Evolutionary conservation across 2,113 vertebrate genomes (phyloP).

Genomic region (Eretmochelys imbricata): DNA sequence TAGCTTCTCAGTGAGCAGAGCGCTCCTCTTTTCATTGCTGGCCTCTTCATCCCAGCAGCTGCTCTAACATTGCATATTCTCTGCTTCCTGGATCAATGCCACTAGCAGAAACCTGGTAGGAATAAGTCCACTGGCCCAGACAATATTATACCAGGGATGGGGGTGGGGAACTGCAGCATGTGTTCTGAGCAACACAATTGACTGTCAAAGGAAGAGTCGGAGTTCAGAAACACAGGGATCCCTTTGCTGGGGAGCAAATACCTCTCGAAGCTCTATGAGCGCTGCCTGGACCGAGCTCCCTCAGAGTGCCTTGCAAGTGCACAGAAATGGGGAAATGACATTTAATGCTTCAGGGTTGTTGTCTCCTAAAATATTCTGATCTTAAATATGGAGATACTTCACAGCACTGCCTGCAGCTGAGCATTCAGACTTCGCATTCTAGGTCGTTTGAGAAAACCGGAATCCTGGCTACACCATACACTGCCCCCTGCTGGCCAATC

Average conservation of each 20-base stretch:
- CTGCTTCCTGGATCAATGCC: neutral
- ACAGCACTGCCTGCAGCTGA: neutral
- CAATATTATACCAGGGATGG: neutral
- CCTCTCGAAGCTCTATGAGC: fast-evolving
- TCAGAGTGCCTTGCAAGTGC: neutral
- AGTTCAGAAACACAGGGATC: too few relatives aligned
- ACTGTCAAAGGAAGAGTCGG: neutral
- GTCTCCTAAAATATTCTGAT: neutral
- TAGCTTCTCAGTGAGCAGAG: fast-evolving
- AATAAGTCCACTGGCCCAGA: neutral
- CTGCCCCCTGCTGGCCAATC: neutral
- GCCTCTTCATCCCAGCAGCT: neutral
- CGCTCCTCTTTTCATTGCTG: neutral
- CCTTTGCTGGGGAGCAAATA: neutral
- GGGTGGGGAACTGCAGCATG: fast-evolving
- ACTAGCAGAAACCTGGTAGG: neutral
- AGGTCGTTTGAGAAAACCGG: neutral
- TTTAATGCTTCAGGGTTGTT: neutral
- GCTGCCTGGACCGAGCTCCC: fast-evolving
- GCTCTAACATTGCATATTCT: fast-evolving
- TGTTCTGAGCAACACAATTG: neutral
- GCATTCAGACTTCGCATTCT: neutral
- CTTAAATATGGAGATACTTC: neutral
- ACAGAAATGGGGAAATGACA: neutral
- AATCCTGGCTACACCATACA: neutral